Evolutionary conservation across 2,888 invertebrate species (phyloP), one percentile per base, ranked within the genome.

Genomic region (Branchellion lobata): DNA sequence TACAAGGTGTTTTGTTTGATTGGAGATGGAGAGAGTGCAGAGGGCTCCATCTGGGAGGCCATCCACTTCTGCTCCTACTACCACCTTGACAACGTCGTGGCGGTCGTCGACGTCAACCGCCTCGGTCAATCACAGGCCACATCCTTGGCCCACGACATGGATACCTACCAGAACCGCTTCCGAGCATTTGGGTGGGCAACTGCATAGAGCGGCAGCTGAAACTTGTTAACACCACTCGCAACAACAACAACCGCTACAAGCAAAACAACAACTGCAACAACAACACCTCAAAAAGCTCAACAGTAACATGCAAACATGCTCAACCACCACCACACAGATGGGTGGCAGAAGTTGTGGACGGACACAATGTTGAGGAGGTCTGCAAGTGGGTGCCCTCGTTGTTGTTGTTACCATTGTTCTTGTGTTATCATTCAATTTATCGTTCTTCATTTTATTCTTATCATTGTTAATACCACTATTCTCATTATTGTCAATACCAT

Each of bases 11-110:
- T 93, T 89, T 96, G 96, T 86, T 86, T 99, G 84, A 91, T 99
- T 81, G 99, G 99, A 18, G 99, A 99, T 89, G 99, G 99, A 5
- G 99, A 99, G 89, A 93, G 95, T 79, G 96, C 98, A 0, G 99
- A 99, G 90, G 99, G 99, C 80, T 96, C 96, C 72, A 91, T 98
- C 83, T 98, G 97, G 97, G 97, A 98, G 89, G 95, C 96, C 0
- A 90, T 97, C 81, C 92, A 95, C 85, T 99, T 99, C 89, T 94
- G 96, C 73, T 93, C 94, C 81, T 91, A 93, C 88, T 97, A 99
- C 90, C 93, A 95, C 83, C 90, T 99, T 77, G 96, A 98, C 89
- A 99, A 99, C 89, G 90, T 99, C 53, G 95, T 96, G 80, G 95
- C 95, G 33, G 93, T 99, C 86, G 94, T 99, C 86, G 99, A 99